Base-by-base conservation (phyloP, 2,888 invertebrate genomes). In the Bhutanitis thaidina region DNA sequence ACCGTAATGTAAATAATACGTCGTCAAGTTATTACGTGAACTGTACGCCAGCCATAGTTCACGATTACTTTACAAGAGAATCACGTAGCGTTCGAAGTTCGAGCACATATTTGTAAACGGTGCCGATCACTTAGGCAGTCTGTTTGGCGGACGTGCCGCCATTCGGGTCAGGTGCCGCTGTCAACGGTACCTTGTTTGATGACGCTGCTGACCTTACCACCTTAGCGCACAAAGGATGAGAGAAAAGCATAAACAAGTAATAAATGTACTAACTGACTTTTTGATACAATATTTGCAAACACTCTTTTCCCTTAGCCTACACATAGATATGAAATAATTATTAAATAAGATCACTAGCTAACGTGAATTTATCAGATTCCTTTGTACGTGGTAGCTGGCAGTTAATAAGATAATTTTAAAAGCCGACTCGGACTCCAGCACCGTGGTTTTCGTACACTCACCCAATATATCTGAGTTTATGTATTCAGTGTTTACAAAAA, bases 121-220 rank as follows among this genome's bases (percentile, higher is more conserved):
- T 78, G 77, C 81, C 77, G 67, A 83, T 82, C 82, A 82, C 83
- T 85, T 83, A 81, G 71, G 76, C 80, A 72, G 78, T 72, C 72
- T 77, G 80, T 79, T 80, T 77, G 78, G 70, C 65, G 67, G 77
- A 77, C 77, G 79, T 76, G 75, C 74, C 67, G 71, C 71, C 79
- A 81, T 80, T 72, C 72, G 80, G 83, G 88, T 84, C 85, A 82
- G 76, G 78, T 78, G 80, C 57, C 50, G 52, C 65, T 70, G 71
- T 74, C 77, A 83, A 89, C 88, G 88, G 88, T 88, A 87, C 80
- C 77, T 78, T 71, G 77, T 79, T 83, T 81, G 83, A 81, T 79
- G 80, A 78, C 69, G 70, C 64, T 77, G 78, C 74, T 83, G 83
- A 84, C 83, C 86, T 80, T 83, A 79, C 76, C 58, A 50, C 41